Evolutionary conservation across 1,140 invertebrate genomes (phyloP).

Genomic region (Macrotrachela quadricornifera): DNA sequence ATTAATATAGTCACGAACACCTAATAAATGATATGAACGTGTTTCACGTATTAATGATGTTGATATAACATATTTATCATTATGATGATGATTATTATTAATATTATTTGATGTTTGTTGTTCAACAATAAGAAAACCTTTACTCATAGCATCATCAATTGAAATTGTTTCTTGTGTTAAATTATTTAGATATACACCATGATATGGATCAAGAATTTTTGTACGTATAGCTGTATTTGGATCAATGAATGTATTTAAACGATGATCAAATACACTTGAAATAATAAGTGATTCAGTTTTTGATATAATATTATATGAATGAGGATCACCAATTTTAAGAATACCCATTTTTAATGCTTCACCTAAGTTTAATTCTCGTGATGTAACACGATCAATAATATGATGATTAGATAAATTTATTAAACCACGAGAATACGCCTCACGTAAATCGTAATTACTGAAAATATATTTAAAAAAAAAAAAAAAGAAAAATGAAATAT

Average conservation of each 20-base stretch:
- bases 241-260: constrained; percentile 42
- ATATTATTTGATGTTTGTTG: neutral
- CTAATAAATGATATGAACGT: constrained; percentile 3
- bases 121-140: constrained; percentile 16
- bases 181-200: constrained; percentile 15
- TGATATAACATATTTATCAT: neutral
- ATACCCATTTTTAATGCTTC: constrained; percentile 3
- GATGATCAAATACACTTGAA: constrained; percentile 49
- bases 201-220: constrained; percentile 16
- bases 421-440: neutral
- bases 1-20: constrained; percentile 15
- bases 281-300: constrained; percentile 60
- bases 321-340: neutral
- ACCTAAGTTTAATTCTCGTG: neutral
- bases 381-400: too few species aligned
- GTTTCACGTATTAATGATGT: constrained; percentile 8
- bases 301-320: neutral
- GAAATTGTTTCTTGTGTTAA: constrained; percentile 15
- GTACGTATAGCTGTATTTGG: constrained; percentile 51
- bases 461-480: too few species aligned
- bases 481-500: too few species aligned
- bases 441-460: neutral
- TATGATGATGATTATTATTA: too few species aligned
- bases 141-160: constrained; percentile 17
- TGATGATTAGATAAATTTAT: neutral